Base-by-base conservation (phyloP, 2,888 invertebrate species). In the Limnephilus auricula region DNA sequence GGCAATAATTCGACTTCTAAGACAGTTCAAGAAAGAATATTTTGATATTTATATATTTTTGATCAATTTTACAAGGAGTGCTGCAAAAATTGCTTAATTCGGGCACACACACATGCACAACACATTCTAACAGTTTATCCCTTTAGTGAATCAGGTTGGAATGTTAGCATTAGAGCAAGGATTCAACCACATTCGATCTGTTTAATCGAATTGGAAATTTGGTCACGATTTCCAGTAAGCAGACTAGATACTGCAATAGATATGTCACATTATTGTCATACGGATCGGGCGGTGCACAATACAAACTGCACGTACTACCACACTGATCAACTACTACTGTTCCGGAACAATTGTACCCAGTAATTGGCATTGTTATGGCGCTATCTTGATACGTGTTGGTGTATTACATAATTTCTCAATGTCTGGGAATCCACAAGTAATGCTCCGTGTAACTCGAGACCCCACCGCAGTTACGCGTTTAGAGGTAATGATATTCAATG, bases 311-410 rank as follows among this genome's bases (percentile, higher is more conserved):
- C 65, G 65, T 65, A 25, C 65, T 25, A 25, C 65, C 25, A 9
- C 65, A 25, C 25, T n/a, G 65, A 65, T 65, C 65, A 65, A 65
- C 25, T 65, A 25, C 50, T 18, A 50, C 65, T 65, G 65, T 25
- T 25, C 65, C n/a, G 25, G 65, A 82, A 34, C 82, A 34, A 82
- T 82, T 82, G 82, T 25, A 82, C 34, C 18, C 82, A 82, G 34
- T 82, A 82, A 82, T 82, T 82, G 82, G 82, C 82, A 82, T 82
- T 82, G 82, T 82, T 82, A 30, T 25, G 82, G 82, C 65, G 50
- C 50, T n/a, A 25, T 65, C 25, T 25, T 25, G 65, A 65, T 65
- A 25, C 65, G 65, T 65, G 65, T 65, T 65, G 65, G 65, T 25
- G 65, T 65, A 65, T 65, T 65, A n/a, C 25, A 65, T n/a, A 65